These are phyloP conservation scores for Rhinoptilus africanus DNA, from an alignment of 2,113 vertebrate species.

Conservation along the genomic window DNA sequence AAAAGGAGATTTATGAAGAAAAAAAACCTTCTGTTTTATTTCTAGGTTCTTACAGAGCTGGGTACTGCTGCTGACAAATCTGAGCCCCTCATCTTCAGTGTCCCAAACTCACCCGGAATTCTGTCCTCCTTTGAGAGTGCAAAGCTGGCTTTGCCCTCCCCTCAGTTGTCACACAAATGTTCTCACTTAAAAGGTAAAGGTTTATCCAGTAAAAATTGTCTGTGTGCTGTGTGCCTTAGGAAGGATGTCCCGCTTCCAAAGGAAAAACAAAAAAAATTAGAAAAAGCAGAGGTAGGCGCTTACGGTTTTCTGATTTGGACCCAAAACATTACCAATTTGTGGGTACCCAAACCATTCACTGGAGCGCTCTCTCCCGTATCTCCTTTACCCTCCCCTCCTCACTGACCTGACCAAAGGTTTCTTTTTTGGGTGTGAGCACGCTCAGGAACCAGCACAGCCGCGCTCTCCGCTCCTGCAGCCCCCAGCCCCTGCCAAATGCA, in stretches of 20 bases:
- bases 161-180: not conserved
- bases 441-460: not conserved
- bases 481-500: accelerated
- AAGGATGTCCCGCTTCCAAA: not conserved
- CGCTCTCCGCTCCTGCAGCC: accelerated
- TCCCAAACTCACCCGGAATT: not conserved
- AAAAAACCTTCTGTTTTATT: not conserved
- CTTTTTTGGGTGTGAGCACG: accelerated
- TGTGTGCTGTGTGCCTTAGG: not conserved
- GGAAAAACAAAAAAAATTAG: not conserved
- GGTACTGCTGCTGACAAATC: not conserved
- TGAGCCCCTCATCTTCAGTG: not conserved
- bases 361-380: accelerated
- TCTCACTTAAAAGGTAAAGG: not conserved
- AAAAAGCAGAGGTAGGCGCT: not conserved
- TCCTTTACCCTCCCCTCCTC: not conserved
- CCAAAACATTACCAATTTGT: not conserved
- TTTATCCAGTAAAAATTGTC: not conserved
- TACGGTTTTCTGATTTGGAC: not conserved
- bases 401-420: not conserved
- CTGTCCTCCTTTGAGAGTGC: not conserved
- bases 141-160: not conserved
- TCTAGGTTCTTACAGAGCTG: not conserved
- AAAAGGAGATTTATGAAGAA: not conserved
- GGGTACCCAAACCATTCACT: not conserved